Conservation (phyloP, 2,888 invertebrate species). For the Endotricha flammealis region DNA sequence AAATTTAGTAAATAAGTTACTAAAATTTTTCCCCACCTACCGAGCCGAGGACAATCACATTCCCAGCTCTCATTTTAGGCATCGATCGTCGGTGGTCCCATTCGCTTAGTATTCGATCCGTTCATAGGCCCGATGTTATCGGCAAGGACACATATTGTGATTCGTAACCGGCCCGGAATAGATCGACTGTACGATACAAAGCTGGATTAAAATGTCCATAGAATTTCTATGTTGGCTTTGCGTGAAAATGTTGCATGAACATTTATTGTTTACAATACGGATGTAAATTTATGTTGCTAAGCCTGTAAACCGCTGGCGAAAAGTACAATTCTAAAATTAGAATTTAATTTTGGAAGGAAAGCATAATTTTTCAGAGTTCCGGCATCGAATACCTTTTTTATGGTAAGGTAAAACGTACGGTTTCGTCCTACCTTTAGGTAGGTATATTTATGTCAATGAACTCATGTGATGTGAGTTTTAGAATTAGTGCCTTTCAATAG, state of each 20-base stretch:
- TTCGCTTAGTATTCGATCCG: slow-evolving; percentile 61
- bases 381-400: too few species aligned
- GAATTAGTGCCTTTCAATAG: too few species aligned
- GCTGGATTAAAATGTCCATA: slow-evolving; percentile 54
- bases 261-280: slow-evolving; percentile 43
- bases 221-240: slow-evolving; percentile 31
- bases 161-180: slow-evolving; percentile 63
- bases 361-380: too few species aligned
- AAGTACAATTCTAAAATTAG: not conserved
- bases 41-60: slow-evolving; percentile 17
- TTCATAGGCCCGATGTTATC: slow-evolving; percentile 48
- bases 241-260: slow-evolving; percentile 49
- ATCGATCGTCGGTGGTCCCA: slow-evolving; percentile 61
- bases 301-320: not conserved
- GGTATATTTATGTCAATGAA: too few species aligned
- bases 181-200: slow-evolving; percentile 60
- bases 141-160: slow-evolving; percentile 68
- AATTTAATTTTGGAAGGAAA: not conserved
- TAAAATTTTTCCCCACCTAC: slow-evolving; percentile 10
- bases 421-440: too few species aligned
- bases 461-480: too few species aligned
- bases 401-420: too few species aligned
- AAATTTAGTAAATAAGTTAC: too few species aligned
- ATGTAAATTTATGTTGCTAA: slow-evolving; percentile 25
- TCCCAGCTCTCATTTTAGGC: slow-evolving; percentile 23